Percentiles rank a stretch among this genome's conserved stretches.
These are phyloP conservation scores for Cyrtorhinus lividipennis DNA, from an alignment of 1,140 invertebrate species.

Conservation along the genomic window DNA sequence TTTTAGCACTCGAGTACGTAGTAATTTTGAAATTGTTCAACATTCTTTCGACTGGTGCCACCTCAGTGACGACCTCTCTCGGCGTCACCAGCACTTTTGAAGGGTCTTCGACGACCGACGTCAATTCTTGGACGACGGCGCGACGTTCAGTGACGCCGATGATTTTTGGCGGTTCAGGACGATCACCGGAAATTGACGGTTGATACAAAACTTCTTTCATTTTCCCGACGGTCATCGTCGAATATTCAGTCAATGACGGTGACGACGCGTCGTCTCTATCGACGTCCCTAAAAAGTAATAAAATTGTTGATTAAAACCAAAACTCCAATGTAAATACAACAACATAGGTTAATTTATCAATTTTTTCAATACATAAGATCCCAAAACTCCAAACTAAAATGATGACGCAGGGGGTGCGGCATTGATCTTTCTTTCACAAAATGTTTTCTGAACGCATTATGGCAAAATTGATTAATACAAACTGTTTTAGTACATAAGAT, in stretches of 20 bases:
- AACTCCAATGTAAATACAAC: too few species aligned
- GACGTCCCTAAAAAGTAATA: background rate
- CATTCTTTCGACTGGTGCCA: background rate
- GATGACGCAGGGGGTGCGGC: too few species aligned
- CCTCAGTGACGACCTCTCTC: background rate
- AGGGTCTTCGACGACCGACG: background rate
- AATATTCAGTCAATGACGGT: slow-evolving; percentile 29
- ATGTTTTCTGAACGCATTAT: too few species aligned
- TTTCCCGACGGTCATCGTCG: slow-evolving; percentile 27
- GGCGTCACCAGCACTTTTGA: background rate
- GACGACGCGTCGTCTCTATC: slow-evolving; percentile 31
- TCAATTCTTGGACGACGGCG: background rate
- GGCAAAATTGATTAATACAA: too few species aligned
- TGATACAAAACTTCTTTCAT: slow-evolving; percentile 18
- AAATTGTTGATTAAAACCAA: background rate
- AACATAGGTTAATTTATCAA: too few species aligned
- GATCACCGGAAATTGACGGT: background rate
- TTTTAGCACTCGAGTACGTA: slow-evolving; percentile 18
- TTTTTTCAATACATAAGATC: too few species aligned
- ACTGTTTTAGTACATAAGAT: too few species aligned
- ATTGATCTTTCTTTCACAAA: too few species aligned
- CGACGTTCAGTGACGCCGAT: background rate
- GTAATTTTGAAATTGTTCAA: slow-evolving; percentile 25
- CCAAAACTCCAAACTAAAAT: too few species aligned
- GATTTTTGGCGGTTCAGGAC: slow-evolving; percentile 7